Percentiles rank a stretch among this genome's conserved stretches.
Evolutionary conservation across 2,113 vertebrate species (phyloP).

Genomic region (Lepisosteus oculatus): DNA sequence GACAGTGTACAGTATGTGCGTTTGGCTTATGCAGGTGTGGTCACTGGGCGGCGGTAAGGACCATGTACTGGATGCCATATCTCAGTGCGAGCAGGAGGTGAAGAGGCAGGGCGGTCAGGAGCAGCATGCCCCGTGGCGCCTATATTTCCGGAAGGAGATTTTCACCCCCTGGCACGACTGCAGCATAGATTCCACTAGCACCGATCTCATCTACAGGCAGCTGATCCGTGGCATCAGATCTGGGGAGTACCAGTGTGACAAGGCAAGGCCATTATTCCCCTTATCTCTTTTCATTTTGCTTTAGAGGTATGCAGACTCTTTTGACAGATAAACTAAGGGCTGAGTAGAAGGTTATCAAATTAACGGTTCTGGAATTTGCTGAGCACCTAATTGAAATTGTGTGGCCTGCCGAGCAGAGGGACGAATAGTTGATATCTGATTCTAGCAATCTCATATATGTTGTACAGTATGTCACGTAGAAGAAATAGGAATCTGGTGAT

Average conservation of each 20-base stretch:
- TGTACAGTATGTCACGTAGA: too few species aligned
- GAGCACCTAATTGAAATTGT: too few species aligned
- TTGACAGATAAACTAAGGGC: too few species aligned
- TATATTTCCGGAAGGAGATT: conserved; percentile 92
- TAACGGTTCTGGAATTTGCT: too few species aligned
- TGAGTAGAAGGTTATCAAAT: too few species aligned
- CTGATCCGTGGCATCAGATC: conserved; percentile 78
- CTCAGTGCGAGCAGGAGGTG: conserved; percentile 88
- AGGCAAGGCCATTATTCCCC: conserved; percentile 52
- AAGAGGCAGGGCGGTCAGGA: conserved; percentile 76
- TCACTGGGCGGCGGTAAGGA: conserved; percentile 82
- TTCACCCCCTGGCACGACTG: conserved; percentile 92
- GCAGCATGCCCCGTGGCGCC: conserved; percentile 83
- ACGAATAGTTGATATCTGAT: too few species aligned
- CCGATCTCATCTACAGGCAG: conserved; percentile 89
- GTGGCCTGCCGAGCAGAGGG: too few species aligned
- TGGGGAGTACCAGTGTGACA: conserved; percentile 84
- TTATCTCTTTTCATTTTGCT: too few species aligned
- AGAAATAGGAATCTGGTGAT: too few species aligned
- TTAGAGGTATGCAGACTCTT: too few species aligned
- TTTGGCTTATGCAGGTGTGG: conserved; percentile 70
- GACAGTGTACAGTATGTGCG: too few species aligned
- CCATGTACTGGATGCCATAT: conserved; percentile 89
- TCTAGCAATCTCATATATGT: not conserved
- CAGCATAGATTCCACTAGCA: conserved; percentile 76